A percentile compares a stretch with the other conserved stretches of the same genome.
phyloP scores from a whole-genome alignment of 2,888 invertebrate genomes.

The Scaptomyza parva region DNA sequence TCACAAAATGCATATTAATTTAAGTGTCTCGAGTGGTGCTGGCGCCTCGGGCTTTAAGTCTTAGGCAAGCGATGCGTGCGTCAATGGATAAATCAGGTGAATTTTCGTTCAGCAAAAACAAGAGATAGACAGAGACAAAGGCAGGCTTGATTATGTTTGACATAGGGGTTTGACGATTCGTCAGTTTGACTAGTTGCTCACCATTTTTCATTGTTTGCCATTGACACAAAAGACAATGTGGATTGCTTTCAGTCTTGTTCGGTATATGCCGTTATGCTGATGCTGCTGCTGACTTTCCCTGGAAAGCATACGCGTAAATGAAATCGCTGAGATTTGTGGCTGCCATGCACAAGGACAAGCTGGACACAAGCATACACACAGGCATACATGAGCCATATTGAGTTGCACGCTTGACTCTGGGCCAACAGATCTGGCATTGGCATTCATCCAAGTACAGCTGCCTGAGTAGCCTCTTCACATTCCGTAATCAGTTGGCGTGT shows the following conservation, averaged over 20 bases:
- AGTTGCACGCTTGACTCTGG: slow-evolving; percentile 7
- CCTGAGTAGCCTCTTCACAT: slow-evolving; percentile 55
- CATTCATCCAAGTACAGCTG: slow-evolving; percentile 35
- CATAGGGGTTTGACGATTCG: slow-evolving; percentile 25
- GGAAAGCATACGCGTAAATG: slow-evolving; percentile 18
- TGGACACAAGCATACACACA: neutral
- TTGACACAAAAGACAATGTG: slow-evolving; percentile 20
- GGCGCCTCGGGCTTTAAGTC: neutral
- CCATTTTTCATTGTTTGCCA: slow-evolving; percentile 48
- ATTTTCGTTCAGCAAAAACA: slow-evolving; percentile 15
- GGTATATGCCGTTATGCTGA: neutral
- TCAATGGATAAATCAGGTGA: slow-evolving; percentile 51
- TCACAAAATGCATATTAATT: slow-evolving; percentile 46
- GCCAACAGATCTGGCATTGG: slow-evolving; percentile 20
- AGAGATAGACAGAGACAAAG: neutral
- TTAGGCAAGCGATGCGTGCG: slow-evolving; percentile 14
- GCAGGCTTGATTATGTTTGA: neutral
- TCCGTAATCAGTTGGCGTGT: slow-evolving; percentile 24
- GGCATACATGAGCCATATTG: neutral
- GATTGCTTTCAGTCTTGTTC: slow-evolving; percentile 14
- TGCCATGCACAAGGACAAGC: slow-evolving; percentile 9
- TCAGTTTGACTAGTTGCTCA: slow-evolving; percentile 43
- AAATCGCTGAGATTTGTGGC: slow-evolving; percentile 44
- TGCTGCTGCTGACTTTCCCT: slow-evolving; percentile 9
- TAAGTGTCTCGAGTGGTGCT: neutral